Evolutionary conservation across 1,140 invertebrate genomes (phyloP), one percentile per base, ranked within the genome.

Genomic region (Polyergus mexicanus): DNA sequence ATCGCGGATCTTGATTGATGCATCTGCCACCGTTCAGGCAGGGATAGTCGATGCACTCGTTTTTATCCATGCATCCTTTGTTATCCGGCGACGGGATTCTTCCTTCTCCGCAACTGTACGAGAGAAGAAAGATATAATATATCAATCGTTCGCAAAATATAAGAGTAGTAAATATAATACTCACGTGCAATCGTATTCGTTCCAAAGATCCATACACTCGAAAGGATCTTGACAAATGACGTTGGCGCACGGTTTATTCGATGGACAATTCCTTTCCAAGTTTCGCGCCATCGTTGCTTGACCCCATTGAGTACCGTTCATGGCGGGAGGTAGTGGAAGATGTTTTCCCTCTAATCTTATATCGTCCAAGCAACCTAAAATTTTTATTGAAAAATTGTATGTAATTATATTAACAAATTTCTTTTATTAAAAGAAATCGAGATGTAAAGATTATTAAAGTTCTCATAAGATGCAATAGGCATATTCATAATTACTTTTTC

Each of bases 141-240:
- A 60, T 35, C 44, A 22, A 80, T 68, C 56, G 47, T 54, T 19
- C 8, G 16, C 13, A 66, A 65, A n/a, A 65, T 13, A 65, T 25
- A 63, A 51, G 41, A 35, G n/a, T 16, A 19, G 6, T 51, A 75
- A 47, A 16, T 5, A 1, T 5, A 1, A 91, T 84, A 92, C 98
- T 97, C 95, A 99, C 98, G 98, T 98, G 98, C 99, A 99, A 92
- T 99, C 98, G 91, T 98, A 98, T 95, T 98, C 97, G 94, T 98
- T 98, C 99, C 99, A 99, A 0, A 99, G 96, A 95, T 99, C 98
- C 44, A 98, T 97, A 95, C 99, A 99, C 88, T 98, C 98, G 94
- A 99, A 98, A n/a, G 98, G 98, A 90, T 98, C 97, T 0, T 97
- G 97, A 93, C 99, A 99, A 87, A 98, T 97, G 54, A 98, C 98